Evolutionary conservation across 1,140 invertebrate genomes (phyloP).

Genomic region (Lepidurus couesii): DNA sequence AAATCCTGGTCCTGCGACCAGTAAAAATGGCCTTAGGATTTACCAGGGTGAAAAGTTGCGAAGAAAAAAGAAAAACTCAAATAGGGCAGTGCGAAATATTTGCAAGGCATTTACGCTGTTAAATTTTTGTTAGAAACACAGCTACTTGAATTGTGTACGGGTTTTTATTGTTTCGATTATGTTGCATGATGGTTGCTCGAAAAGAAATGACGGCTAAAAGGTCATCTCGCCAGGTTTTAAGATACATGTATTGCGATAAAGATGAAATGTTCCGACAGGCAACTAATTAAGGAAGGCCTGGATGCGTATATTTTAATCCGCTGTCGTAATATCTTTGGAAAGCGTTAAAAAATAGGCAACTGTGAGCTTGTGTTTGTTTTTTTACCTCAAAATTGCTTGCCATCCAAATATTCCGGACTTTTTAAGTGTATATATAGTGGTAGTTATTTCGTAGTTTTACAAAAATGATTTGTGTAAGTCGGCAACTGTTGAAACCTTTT

Average conservation of each 20-base stretch:
- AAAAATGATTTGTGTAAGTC: background rate
- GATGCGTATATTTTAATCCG: background rate
- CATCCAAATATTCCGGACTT: slow-evolving; percentile 4
- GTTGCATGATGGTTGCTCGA: background rate
- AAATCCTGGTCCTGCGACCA: background rate
- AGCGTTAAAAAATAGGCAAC: background rate
- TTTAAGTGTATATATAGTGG: background rate
- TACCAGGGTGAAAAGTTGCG: background rate
- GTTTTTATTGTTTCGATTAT: background rate
- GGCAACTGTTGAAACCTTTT: background rate
- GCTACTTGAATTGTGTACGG: slow-evolving; percentile 7
- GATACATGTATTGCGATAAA: background rate
- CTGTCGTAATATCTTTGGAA: background rate
- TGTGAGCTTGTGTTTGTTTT: background rate
- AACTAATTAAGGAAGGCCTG: too few species aligned
- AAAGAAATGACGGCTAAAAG: background rate
- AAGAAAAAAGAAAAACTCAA: background rate
- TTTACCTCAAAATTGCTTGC: background rate
- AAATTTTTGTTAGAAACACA: background rate
- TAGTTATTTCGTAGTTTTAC: background rate
- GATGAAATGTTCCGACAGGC: background rate
- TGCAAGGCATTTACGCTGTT: background rate
- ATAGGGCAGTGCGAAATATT: background rate
- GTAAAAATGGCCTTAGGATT: slow-evolving; percentile 10
- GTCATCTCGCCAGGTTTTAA: background rate